Conservation (phyloP, 2,888 invertebrate genomes). For the Drosophila paramelanica region DNA sequence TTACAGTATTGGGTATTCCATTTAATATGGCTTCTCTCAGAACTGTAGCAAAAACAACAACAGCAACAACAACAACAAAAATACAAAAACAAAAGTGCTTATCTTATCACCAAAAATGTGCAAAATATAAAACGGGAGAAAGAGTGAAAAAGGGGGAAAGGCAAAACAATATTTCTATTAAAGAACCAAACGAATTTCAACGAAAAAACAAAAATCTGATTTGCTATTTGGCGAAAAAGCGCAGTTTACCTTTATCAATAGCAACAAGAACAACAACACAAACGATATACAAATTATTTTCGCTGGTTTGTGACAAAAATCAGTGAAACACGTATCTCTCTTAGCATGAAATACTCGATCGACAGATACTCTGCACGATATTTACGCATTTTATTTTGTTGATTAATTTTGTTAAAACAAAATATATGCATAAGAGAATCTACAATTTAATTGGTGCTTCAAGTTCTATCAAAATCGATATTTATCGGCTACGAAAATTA, state of each 20-base stretch:
- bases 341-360: no score
- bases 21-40: constrained; percentile 44
- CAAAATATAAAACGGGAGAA: constrained; percentile 27
- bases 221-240: constrained; percentile 34
- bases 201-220: constrained; percentile 33
- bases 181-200: constrained; percentile 31
- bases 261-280: constrained; percentile 11
- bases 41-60: constrained; percentile 9
- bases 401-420: no score
- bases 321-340: no score
- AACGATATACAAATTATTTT: constrained; percentile 27
- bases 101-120: constrained; percentile 55
- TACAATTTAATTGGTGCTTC: no score
- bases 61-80: constrained; percentile 3
- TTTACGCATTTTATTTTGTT: no score
- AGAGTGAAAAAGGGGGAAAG: not conserved
- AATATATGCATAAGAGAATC: no score
- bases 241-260: constrained; percentile 57
- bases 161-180: constrained; percentile 14
- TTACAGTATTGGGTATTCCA: constrained; percentile 24
- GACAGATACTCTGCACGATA: not conserved
- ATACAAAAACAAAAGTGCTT: constrained; percentile 17
- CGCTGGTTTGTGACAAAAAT: constrained; percentile 30
- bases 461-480: no score
- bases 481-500: no score